Evolutionary conservation across 2,113 vertebrate genomes (phyloP).

Genomic region (Nansenia antarctica): DNA sequence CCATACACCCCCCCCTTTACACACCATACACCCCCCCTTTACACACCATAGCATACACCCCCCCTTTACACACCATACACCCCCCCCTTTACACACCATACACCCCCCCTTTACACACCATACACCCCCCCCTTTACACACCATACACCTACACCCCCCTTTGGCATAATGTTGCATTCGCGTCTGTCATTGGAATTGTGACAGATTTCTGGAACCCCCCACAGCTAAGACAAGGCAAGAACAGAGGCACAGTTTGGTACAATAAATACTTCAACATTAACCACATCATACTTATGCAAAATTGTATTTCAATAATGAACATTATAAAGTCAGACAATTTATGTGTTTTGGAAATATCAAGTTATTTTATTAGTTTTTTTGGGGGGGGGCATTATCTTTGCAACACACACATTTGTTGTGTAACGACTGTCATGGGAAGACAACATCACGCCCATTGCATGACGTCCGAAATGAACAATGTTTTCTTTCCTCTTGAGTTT

Average conservation of each 20-base stretch:
- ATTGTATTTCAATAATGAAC: neutral
- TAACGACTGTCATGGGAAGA: conserved; percentile 13
- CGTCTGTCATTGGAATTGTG: conserved; percentile 32
- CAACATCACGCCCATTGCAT: conserved; percentile 43
- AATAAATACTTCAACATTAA: neutral
- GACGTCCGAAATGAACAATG: conserved; percentile 38
- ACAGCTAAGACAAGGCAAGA: conserved; percentile 5
- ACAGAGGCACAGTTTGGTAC: neutral
- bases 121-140: no score
- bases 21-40: no score
- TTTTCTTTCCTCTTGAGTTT: conserved; percentile 20
- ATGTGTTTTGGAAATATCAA: no score
- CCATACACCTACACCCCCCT: conserved; percentile 3
- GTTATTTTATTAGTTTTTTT: neutral
- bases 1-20: no score
- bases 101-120: no score
- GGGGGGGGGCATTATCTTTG: conserved; percentile 39
- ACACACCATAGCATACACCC: no score
- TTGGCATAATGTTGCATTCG: conserved; percentile 41
- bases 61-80: no score
- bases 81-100: no score
- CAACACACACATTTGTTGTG: conserved; percentile 47
- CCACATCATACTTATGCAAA: neutral
- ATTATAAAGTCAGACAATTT: neutral
- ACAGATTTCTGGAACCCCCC: conserved; percentile 20